phyloP scores from a whole-genome alignment of 1,140 invertebrate genomes.

The Anastatus disparis region DNA sequence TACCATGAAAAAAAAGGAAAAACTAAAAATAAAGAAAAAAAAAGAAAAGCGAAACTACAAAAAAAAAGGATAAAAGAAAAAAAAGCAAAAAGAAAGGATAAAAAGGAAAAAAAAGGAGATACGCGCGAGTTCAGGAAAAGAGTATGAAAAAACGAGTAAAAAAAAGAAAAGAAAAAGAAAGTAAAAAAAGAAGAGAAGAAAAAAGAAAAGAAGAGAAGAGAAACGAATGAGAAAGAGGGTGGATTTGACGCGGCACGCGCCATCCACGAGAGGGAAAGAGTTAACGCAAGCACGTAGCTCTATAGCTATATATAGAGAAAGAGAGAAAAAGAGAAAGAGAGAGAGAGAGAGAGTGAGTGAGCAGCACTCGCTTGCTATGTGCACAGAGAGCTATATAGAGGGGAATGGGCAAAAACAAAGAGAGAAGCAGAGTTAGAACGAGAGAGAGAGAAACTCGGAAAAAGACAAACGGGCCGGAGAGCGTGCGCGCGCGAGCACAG shows the following conservation, averaged over 20 bases:
- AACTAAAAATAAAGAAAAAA: too few relatives aligned
- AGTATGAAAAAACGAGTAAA: too few relatives aligned
- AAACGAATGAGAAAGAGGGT: constrained; percentile 5
- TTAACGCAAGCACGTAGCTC: too few relatives aligned
- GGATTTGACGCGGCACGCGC: constrained; percentile 28
- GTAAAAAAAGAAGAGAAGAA: constrained; percentile 27
- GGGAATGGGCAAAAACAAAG: too few relatives aligned
- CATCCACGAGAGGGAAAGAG: too few relatives aligned
- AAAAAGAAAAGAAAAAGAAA: too few relatives aligned
- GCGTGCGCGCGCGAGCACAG: not conserved
- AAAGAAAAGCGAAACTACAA: too few relatives aligned
- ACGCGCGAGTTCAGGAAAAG: constrained; percentile 4
- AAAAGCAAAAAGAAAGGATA: not conserved
- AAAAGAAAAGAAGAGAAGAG: not conserved
- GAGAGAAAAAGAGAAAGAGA: constrained; percentile 40
- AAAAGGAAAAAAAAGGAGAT: not conserved
- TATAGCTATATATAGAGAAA: constrained; percentile 5
- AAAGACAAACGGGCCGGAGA: constrained; percentile 28
- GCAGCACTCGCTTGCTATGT: too few relatives aligned
- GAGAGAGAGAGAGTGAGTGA: constrained; percentile 45
- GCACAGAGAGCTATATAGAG: too few relatives aligned
- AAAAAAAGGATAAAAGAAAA: not conserved
- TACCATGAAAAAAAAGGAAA: not conserved
- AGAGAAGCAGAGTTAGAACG: constrained; percentile 41
- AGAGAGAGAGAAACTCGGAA: not conserved